Percentiles rank a stretch among this genome's conserved stretches.
Evolutionary conservation across 1,140 invertebrate species (phyloP).

Genomic region (Palaemon carinicauda): DNA sequence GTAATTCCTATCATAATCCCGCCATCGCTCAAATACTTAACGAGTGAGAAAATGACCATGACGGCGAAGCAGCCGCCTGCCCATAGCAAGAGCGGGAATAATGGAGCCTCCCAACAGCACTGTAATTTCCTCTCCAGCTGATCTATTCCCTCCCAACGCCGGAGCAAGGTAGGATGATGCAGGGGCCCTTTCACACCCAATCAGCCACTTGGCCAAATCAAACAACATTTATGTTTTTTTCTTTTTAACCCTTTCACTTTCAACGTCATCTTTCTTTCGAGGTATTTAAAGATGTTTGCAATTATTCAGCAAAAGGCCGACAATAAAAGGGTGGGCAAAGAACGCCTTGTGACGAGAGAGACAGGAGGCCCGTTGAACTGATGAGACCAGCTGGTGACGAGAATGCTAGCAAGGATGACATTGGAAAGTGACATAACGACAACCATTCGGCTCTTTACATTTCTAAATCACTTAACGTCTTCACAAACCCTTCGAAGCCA

Average conservation of each 20-base stretch:
- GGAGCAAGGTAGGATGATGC: neutral
- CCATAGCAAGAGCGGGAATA: conserved; percentile 20
- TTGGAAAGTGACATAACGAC: conserved; percentile 36
- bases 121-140: neutral
- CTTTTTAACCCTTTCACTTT: too few relatives aligned
- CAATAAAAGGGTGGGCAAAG: conserved; percentile 3
- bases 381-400: conserved; percentile 43
- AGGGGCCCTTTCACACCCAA: neutral
- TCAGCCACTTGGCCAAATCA: neutral
- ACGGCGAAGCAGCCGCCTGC: conserved; percentile 37
- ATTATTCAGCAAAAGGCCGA: neutral
- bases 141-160: neutral
- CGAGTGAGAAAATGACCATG: conserved; percentile 54
- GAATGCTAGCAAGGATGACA: conserved; percentile 33
- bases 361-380: neutral
- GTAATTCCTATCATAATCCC: conserved; percentile 52
- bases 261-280: neutral
- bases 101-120: conserved; percentile 29
- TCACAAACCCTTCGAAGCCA: neutral
- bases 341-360: conserved; percentile 47
- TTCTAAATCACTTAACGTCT: neutral
- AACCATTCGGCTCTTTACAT: neutral
- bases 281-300: neutral
- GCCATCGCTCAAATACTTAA: conserved; percentile 51
- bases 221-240: too few relatives aligned